Evolutionary conservation across 1,140 invertebrate species (phyloP), one percentile per base, ranked within the genome.

Genomic region (Tetragonula clypearis): DNA sequence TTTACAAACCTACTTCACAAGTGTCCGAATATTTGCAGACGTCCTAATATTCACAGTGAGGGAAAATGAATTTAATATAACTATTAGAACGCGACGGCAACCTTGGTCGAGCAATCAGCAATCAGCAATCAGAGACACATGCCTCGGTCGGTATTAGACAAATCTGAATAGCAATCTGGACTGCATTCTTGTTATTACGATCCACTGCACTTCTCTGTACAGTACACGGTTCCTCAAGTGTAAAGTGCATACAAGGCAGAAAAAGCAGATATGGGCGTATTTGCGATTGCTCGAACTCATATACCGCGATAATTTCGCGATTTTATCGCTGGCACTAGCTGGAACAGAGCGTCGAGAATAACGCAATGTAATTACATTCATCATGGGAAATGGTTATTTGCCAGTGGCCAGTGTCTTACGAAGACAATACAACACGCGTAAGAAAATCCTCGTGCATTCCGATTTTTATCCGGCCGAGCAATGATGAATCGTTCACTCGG

Each of bases 341-440:
- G 19, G 74, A 86, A 86, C 85, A 76, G 69, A 62, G 82, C 65
- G 75, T 86, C 75, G 82, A 60, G 53, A 66, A 69, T 69, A 84
- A 66, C 53, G 75, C 69, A 11, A 84, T 84, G 62, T 86, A 86
- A 86, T 86, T 86, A 84, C 79, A 86, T 86, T 84, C 79, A 86
- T 86, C 82, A 60, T 68, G 60, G 21, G 49, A 35, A 78, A 84
- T 11, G 58, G n/a, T 84, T 73, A 35, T 35, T 74, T 55, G 8
- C n/a, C 65, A 35, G 1, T 17, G 65, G 3, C 15, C 56, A 12
- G 14, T 58, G 17, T 6, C 15, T 8, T 5, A 23, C 73, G 60
- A 30, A 72, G 75, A 75, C 74, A 85, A 81, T 68, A 21, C 3
- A 75, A 85, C 62, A 35, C 41, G 41, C 41, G 41, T 55, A 49